Percentiles rank a stretch among this genome's conserved stretches.
Conservation (phyloP, 1,140 invertebrate species). For the Thaumatotibia leucotreta region DNA sequence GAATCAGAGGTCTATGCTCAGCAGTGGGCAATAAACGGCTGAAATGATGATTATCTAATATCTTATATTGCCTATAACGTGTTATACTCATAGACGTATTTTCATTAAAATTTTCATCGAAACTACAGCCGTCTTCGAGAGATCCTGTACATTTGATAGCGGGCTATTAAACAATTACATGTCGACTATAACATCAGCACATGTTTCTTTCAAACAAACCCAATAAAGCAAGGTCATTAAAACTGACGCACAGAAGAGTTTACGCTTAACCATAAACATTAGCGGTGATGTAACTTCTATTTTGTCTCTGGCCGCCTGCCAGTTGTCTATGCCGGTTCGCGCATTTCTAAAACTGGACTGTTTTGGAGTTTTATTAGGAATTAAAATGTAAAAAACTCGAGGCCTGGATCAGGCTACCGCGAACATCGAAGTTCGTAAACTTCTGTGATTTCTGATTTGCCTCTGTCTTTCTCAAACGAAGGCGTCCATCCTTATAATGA, state of each 20-base stretch:
- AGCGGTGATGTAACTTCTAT: conserved; percentile 8
- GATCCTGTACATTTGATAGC: not conserved
- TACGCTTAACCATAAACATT: conserved; percentile 11
- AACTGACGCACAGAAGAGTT: conserved; percentile 1
- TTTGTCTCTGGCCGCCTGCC: conserved; percentile 3
- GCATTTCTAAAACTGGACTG: conserved; percentile 8
- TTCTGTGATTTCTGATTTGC: not conserved
- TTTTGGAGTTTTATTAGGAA: not conserved
- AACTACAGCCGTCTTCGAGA: not conserved
- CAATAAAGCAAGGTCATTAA: conserved; percentile 7
- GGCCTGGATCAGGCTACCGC: not conserved
- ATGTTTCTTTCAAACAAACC: not conserved
- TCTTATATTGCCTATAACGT: too few relatives aligned
- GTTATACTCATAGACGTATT: too few relatives aligned
- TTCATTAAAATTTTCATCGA: too few relatives aligned
- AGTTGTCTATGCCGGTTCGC: conserved; percentile 12
- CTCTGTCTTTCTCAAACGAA: too few relatives aligned
- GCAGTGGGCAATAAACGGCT: too few relatives aligned
- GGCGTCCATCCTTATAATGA: too few relatives aligned
- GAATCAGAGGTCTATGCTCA: too few relatives aligned
- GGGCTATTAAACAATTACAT: not conserved
- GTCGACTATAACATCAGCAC: not conserved
- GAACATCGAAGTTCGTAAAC: not conserved
- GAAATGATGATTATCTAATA: too few relatives aligned
- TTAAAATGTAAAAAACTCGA: not conserved